Evolutionary conservation across 2,888 invertebrate genomes (phyloP).

Genomic region (Polydrusus pterygomalis): DNA sequence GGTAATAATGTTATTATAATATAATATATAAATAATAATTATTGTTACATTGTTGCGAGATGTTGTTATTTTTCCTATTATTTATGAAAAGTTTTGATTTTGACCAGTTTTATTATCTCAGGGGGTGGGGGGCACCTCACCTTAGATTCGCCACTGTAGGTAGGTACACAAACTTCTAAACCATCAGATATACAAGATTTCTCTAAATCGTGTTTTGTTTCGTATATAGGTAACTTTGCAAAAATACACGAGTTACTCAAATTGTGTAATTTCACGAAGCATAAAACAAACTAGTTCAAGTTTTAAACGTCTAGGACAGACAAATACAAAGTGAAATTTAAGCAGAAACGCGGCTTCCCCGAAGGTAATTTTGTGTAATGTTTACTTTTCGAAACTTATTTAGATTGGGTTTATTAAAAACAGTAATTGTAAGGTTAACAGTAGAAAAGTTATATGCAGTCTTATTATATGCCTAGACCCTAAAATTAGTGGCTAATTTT

Average conservation of each 20-base stretch:
- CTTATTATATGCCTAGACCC: not conserved
- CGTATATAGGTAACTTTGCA: not conserved
- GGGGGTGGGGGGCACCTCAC: no score
- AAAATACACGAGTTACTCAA: not conserved
- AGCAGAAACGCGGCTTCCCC: not conserved
- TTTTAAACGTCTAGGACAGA: constrained; percentile 13
- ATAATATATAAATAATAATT: no score
- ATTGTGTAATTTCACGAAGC: constrained; percentile 2
- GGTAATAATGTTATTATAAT: no score
- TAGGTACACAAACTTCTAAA: no score
- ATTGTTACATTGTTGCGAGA: no score
- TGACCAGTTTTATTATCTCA: no score
- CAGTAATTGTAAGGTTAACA: not conserved
- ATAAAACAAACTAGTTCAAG: constrained; percentile 8
- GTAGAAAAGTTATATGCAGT: no score
- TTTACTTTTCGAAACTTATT: constrained; percentile 1
- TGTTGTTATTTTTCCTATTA: no score
- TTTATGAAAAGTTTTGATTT: no score
- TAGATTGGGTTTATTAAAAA: constrained; percentile 8
- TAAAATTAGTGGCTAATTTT: not conserved
- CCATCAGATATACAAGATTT: no score
- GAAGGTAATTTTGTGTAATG: constrained; percentile 2
- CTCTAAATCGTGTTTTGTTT: no score
- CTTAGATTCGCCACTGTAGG: no score
- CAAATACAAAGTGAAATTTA: constrained; percentile 3